Base-by-base conservation (phyloP, 1,140 invertebrate genomes). In the Scaptomyza graminum region DNA sequence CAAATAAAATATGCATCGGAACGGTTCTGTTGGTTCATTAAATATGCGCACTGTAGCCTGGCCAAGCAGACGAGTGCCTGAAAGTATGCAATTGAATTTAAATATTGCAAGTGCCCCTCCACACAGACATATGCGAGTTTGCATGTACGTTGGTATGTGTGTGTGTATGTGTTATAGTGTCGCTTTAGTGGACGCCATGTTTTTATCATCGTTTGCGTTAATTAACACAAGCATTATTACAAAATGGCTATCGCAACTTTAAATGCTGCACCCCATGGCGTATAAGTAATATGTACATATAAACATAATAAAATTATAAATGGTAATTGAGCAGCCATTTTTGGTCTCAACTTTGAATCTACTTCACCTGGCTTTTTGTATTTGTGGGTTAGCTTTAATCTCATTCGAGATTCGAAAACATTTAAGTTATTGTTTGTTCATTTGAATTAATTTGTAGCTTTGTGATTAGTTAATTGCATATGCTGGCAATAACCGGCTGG, bases 21-120 rank as follows among this genome's bases (percentile, higher is more conserved):
- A 75, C 78, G 74, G 72, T 72, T 68, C 50, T 63, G 74, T 34
- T 68, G 83, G 76, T 79, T 83, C 83, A 89, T 88, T 83, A 89
- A 83, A 76, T 88, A 88, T 88, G 84, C 83, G 83, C 69, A 83
- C 69, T 82, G 83, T 70, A 67, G 78, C 82, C 65, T 61, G 49
- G 50, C 59, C 59, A 78, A 76, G 71, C 80, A 76, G 68, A 67
- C 74, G 68, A 76, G 71, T 76, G 78, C 83, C 82, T 54, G 43
- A 87, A 87, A 88, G 75, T 79, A 71, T 88, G 79, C 83, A 88
- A 88, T 88, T 88, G 83, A 88, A 88, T 88, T 88, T 88, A 87
- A 87, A 87, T 87, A 88, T 87, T 83, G 83, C 84, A 87, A 88
- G 83, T 72, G 74, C 52, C 63, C 44, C 66, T 63, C 13, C 22